Evolutionary conservation across 2,888 invertebrate species (phyloP), one percentile per base, ranked within the genome.

Genomic region (Pandemis heparana): DNA sequence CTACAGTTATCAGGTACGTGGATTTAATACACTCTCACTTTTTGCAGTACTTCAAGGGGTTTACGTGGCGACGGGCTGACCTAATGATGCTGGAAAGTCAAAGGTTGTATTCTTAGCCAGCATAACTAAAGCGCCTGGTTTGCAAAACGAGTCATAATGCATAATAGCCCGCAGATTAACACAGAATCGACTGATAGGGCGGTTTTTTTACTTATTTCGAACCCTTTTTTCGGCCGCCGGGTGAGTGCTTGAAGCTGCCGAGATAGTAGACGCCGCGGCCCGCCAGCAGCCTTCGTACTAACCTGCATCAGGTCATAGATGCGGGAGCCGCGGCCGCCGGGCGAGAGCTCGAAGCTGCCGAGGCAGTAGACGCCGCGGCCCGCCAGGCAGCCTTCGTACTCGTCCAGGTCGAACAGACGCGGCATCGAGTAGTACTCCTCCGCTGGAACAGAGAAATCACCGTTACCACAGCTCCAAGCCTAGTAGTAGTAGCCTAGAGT

Each of bases 391-490:
- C 86, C 82, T 61, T 83, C 80, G 83, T 89, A 91, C 79, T 88
- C 88, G 78, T 92, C 93, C 87, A 93, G 84, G 73, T 83, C 80
- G 85, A 92, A 93, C 79, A 93, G 85, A 70, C 78, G 78, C 1
- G 93, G 92, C 91, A 93, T 91, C 77, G 83, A 80, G 80, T 91
- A 92, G 87, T 90, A 93, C 81, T 90, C 85, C 83, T 89, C 91
- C 75, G 90, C 93, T 93, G 85, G 3, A 80, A 80, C 14, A 72
- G 60, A 59, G 16, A 23, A 5, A 5, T 4, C 56, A 56, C 10
- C 23, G 56, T 56, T 23, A 56, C 8, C 10, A 23, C 51, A 6
- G 10, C 4, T 10, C 14, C 14, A 9, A 5, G 2, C 1, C 14
- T 12, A 14, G 1, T 1, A 46, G 3, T 12, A 14, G 1, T 1